Base-by-base conservation (phyloP, 1,140 invertebrate genomes). In the Batillaria attramentaria region DNA sequence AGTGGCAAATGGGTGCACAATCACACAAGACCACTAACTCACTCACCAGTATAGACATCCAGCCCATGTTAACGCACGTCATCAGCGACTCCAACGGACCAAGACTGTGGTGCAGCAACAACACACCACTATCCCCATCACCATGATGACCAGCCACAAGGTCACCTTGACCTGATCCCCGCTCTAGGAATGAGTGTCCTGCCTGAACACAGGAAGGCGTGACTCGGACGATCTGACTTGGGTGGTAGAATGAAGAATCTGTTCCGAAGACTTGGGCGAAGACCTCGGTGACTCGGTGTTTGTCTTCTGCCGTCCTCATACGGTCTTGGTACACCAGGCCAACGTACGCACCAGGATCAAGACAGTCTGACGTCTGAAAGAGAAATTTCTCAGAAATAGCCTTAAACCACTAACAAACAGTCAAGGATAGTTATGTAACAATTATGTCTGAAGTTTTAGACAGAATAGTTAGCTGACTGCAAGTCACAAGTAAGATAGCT, bases 11-110 rank as follows among this genome's bases (percentile, higher is more conserved):
- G n/a, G 50, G n/a, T n/a, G n/a, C n/a, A n/a, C n/a, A n/a, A n/a
- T 35, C 13, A 31, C 20, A 57, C 43, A n/a, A 74, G 28, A 74
- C 37, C n/a, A n/a, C n/a, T 13, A 37, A 43, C n/a, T 24, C 77
- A 80, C 93, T 93, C 92, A 97, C 96, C 85, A 99, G 87, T 84
- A 98, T 96, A 3, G 95, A 91, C 92, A 99, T 94, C 97, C 97
- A 99, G 85, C 96, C 96, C 94, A 97, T 95, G 81, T 96, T 93
- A 6, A 98, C 92, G 90, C 96, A 97, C 76, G 95, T 95, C 18
- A 94, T 93, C 46, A 99, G 88, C 66, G 94, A 94, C 86, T 95
- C 94, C 41, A 98, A 87, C 16, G 91, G 87, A 24, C 81, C 82
- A n/a, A 91, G 69, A 62, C 75, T 81, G 69, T 88, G 86, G 72